Percentiles rank a stretch among this genome's conserved stretches.
Evolutionary conservation across 1,140 invertebrate species (phyloP).

Genomic region (Hylyphantes graminicola): DNA sequence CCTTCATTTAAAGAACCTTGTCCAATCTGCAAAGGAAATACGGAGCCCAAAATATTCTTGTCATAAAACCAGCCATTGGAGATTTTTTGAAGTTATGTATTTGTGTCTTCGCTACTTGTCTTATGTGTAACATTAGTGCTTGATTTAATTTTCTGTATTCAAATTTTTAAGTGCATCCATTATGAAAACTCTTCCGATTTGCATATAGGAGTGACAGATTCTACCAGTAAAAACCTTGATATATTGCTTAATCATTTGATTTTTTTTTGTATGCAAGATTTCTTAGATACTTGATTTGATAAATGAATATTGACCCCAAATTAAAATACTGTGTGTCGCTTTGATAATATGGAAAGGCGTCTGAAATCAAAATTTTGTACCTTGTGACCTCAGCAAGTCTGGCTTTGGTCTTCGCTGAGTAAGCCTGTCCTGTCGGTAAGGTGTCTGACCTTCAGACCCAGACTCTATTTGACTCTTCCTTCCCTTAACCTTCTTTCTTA

Average conservation of each 20-base stretch:
- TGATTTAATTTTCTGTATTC: neutral
- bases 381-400: too few species aligned
- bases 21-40: constrained; percentile 80
- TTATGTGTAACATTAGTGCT: neutral
- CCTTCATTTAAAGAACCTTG: constrained; percentile 82
- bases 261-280: too few species aligned
- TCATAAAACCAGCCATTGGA: constrained; percentile 82
- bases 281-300: neutral
- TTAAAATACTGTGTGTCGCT: neutral
- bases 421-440: too few species aligned
- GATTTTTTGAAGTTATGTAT: constrained; percentile 81
- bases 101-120: constrained; percentile 40
- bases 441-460: too few species aligned
- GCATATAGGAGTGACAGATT: constrained; percentile 84
- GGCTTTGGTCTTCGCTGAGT: too few species aligned
- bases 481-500: too few species aligned
- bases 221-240: constrained; percentile 69
- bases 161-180: constrained; percentile 71
- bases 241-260: too few species aligned
- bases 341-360: neutral
- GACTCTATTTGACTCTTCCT: too few species aligned
- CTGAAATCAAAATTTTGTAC: neutral
- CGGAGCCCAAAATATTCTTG: constrained; percentile 78
- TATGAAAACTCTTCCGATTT: constrained; percentile 82
- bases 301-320: neutral